A percentile compares a stretch with the other conserved stretches of the same genome.
Evolutionary conservation across 2,113 vertebrate species (phyloP).

Genomic region (Eolophus roseicapilla): DNA sequence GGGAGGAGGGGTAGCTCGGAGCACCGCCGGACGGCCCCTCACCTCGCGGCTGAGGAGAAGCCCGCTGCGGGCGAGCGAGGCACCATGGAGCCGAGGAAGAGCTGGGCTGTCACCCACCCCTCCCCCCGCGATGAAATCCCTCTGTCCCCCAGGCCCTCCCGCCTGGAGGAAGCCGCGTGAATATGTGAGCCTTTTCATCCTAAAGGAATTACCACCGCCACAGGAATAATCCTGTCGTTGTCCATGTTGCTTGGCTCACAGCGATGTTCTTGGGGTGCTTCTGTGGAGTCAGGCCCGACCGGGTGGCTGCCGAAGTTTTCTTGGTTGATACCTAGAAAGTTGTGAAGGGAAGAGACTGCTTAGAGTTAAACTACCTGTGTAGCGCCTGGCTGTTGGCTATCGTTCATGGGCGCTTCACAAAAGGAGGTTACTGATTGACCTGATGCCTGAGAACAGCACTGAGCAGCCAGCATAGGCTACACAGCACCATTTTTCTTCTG

Average conservation of each 20-base stretch:
- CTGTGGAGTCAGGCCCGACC: background rate
- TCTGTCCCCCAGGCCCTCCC: background rate
- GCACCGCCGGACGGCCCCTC: background rate
- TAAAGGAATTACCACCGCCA: fast-evolving
- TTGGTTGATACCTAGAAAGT: background rate
- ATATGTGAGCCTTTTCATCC: background rate
- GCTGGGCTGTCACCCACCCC: fast-evolving
- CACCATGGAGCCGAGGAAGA: too few relatives aligned
- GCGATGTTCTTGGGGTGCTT: fast-evolving
- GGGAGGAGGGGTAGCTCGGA: background rate
- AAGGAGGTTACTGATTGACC: background rate
- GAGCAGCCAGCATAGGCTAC: background rate
- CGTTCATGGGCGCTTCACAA: fast-evolving
- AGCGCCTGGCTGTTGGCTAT: background rate
- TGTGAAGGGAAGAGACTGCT: background rate
- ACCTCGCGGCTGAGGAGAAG: background rate
- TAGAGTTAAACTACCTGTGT: fast-evolving
- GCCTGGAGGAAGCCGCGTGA: background rate
- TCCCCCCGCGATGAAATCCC: background rate
- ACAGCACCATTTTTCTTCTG: fast-evolving
- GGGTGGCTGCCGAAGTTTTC: background rate
- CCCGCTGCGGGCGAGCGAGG: background rate
- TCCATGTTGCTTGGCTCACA: fast-evolving
- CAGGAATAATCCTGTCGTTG: background rate
- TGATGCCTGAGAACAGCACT: too few relatives aligned